These are phyloP conservation scores for Phrynocephalus guinanensis DNA, from an alignment of 2,797 vertebrate species.

Conservation along the genomic window DNA sequence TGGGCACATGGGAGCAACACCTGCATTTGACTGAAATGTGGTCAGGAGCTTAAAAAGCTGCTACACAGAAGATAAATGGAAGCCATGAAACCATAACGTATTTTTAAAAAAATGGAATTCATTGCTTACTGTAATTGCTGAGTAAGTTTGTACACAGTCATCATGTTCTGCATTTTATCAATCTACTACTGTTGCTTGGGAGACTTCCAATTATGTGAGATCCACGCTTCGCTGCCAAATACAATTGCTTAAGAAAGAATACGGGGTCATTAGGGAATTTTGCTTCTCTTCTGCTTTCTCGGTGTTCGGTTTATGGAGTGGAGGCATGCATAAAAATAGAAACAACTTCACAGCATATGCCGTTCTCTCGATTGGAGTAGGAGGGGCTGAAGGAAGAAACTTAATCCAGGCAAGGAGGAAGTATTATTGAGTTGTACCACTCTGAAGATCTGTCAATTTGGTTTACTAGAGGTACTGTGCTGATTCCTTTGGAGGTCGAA, in stretches of 20 bases:
- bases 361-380: not conserved
- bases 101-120: not conserved
- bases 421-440: not conserved
- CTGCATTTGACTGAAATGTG: not conserved
- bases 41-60: not conserved
- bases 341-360: not conserved
- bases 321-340: not conserved
- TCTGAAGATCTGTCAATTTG: no score
- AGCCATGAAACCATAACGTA: not conserved
- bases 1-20: not conserved
- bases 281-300: not conserved
- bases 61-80: not conserved
- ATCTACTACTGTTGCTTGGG: not conserved
- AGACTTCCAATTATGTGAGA: slow-evolving; percentile 16
- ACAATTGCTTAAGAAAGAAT: slow-evolving; percentile 17
- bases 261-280: slow-evolving; percentile 6
- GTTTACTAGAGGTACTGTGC: no score
- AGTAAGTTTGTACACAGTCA: not conserved
- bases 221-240: not conserved
- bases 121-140: not conserved
- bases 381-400: not conserved
- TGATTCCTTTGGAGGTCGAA: no score
- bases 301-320: not conserved
- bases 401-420: not conserved
- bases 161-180: slow-evolving; percentile 1